Base-by-base conservation (phyloP, 1,140 invertebrate species). In the Drosophila pectinifera region DNA sequence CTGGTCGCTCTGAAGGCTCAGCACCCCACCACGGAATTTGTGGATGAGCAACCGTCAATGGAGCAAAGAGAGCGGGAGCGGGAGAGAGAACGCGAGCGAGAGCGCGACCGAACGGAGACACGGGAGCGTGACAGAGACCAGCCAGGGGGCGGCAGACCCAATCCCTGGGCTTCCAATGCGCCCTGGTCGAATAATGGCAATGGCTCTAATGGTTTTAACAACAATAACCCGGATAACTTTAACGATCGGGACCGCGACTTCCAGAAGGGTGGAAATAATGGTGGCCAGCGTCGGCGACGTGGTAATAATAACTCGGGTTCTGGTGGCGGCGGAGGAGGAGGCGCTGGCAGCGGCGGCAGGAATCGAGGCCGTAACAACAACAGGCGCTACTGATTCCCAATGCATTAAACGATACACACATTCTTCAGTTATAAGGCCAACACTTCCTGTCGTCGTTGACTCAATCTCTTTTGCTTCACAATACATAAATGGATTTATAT, bases 181-280 rank as follows among this genome's bases (percentile, higher is more conserved):
- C 73, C 85, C 20, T 89, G 84, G 84, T 54, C 68, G 0, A 89
- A 80, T 24, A 88, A 88, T 57, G 84, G 78, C 16, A 57, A 65
- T n/a, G 69, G 85, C 55, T 75, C 84, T 1, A 83, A 73, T 57
- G 84, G 92, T 4, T 91, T 91, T 55, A 72, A 92, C 5, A 84
- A 77, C 31, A 89, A 75, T 36, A 56, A 69, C 10, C 26, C 55
- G 1, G 79, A 88, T 28, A 73, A 67, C 36, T 89, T 69, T 1
- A 89, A 77, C 55, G 85, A 85, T 6, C 70, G 74, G 0, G 73
- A 91, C 14, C 75, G 74, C 4, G 73, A 91, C 20, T 82, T 64
- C 43, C 74, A 77, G 41, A 91, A 84, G 42, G 36, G 59, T 18
- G 63, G 69, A 18, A 77, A 48, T 43, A 80, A 64, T 46, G 76